phyloP scores from a whole-genome alignment of 2,797 vertebrate species.

The Aphelocoma californica region DNA sequence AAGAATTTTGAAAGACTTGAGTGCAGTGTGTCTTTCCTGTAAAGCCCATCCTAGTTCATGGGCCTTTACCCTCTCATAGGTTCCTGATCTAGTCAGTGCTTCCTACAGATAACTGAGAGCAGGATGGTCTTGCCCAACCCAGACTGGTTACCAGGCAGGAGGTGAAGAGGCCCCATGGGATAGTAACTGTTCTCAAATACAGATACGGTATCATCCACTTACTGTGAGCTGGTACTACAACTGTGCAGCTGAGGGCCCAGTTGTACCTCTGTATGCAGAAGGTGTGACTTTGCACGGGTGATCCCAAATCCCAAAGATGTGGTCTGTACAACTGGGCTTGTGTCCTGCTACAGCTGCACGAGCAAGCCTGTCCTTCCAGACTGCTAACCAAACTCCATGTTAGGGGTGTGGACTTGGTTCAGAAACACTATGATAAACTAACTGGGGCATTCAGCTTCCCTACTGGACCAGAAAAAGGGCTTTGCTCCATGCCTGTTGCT shows the following conservation, averaged over 20 bases:
- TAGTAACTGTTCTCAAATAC: neutral
- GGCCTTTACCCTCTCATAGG: neutral
- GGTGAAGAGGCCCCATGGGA: neutral
- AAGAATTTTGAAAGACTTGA: neutral
- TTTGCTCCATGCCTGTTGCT: neutral
- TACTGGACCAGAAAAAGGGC: neutral
- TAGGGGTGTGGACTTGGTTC: neutral
- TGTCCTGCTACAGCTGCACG: neutral
- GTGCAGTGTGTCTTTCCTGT: neutral
- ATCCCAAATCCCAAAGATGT: neutral
- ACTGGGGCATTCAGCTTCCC: neutral
- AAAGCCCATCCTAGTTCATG: neutral
- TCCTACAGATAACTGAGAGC: neutral
- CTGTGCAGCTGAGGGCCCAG: neutral
- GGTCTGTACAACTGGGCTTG: neutral
- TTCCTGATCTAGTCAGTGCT: neutral
- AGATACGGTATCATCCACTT: neutral
- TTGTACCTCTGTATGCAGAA: neutral
- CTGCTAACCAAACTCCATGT: neutral
- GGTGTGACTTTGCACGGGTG: neutral
- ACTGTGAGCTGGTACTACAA: neutral
- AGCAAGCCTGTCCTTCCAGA: neutral
- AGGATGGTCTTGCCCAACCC: neutral
- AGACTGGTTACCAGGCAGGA: neutral
- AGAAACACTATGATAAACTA: neutral